Evolutionary conservation across 2,113 vertebrate genomes (phyloP).

Genomic region (Zosterops japonicus): DNA sequence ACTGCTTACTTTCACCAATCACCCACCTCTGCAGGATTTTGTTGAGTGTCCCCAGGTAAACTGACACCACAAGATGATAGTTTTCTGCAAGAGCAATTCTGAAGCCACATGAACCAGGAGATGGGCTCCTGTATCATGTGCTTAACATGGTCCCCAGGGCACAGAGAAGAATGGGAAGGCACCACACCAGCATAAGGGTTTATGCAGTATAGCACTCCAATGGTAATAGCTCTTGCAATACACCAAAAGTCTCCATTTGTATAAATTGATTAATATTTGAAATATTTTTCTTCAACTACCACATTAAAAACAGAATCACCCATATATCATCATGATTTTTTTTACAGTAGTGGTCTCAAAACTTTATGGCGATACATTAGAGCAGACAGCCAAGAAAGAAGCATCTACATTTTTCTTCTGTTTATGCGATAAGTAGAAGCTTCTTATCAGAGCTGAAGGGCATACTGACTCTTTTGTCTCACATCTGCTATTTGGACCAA

Average conservation of each 20-base stretch:
- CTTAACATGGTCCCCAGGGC: accelerated
- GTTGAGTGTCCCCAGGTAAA: background rate
- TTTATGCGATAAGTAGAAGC: background rate
- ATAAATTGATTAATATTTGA: background rate
- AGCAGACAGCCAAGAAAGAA: background rate
- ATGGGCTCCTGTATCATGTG: accelerated
- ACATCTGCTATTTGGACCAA: background rate
- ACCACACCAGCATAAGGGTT: background rate
- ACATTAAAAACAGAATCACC: background rate
- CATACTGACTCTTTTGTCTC: background rate
- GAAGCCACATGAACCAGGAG: background rate
- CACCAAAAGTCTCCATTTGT: background rate
- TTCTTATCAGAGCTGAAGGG: background rate
- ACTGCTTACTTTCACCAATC: accelerated
- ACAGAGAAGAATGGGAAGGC: no score
- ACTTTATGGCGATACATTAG: background rate
- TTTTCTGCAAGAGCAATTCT: accelerated
- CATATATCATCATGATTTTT: accelerated
- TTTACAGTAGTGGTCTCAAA: background rate
- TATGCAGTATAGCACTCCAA: accelerated
- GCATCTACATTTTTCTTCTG: background rate
- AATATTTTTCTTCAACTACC: background rate
- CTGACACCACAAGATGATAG: background rate
- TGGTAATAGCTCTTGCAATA: background rate
- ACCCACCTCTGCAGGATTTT: background rate